Evolutionary conservation across 2,113 vertebrate species (phyloP), one percentile per base, ranked within the genome.

Genomic region (Tricholaema leucomelas): DNA sequence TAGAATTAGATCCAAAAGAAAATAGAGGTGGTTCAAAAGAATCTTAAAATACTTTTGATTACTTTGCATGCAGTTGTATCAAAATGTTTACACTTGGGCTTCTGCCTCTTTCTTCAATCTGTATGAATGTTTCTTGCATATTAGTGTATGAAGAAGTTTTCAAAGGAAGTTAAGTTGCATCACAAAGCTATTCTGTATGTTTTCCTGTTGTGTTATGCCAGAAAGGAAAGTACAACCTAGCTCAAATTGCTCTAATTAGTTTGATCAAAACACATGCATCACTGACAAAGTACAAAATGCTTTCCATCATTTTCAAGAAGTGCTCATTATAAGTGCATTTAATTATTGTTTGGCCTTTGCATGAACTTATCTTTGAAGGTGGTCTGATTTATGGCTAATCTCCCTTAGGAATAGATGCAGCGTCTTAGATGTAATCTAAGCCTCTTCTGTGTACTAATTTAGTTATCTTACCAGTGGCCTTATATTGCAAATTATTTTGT

Each of bases 361-460:
- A n/a, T 85, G 30, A 95, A 90, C 60, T 85, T 85, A 2, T 15
- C 31, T 85, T 76, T 90, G 59, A 92, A 87, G 42, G 67, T 94
- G n/a, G 50, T 80, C 63, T 77, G 79, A 76, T 87, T 82, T 92
- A 87, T 61, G 48, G 18, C 46, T 80, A 16, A 73, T 79, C 28
- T 87, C 55, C 24, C 27, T 80, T 79, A 76, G 72, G 59, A 89
- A 56, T 2, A 2, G 42, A 71, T 65, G 23, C 48, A 65, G 54
- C 2, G 2, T 44, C 4, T 76, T 52, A 74, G 30, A 65, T 81
- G 24, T 40, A 74, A 78, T 55, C 25, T 61, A 44, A 80, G 50
- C 44, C 33, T 82, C 25, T 50, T 75, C 50, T 42, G 27, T 79
- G 36, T 71, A 9, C 12, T 67, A 20, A 55, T 86, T 81, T 81